Base-by-base conservation (phyloP, 2,888 invertebrate species). In the Caenorhabditis panamensis region DNA sequence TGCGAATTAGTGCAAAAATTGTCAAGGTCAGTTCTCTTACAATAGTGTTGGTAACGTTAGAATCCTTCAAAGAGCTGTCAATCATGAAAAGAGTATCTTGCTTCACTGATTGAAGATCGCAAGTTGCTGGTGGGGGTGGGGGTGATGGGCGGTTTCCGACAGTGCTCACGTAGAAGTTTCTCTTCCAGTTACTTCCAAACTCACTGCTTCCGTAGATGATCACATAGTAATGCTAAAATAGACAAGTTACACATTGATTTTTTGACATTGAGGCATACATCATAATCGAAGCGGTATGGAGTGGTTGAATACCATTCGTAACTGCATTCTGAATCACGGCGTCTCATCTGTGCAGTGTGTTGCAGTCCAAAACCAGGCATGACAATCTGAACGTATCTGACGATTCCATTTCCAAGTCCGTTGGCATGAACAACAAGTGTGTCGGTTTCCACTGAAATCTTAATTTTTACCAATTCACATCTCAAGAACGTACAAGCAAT, bases 1-100 rank as follows among this genome's bases (percentile, higher is more conserved):
- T n/a, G n/a, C n/a, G n/a, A n/a, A n/a, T n/a, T n/a, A n/a, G n/a
- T n/a, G n/a, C n/a, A n/a, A n/a, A n/a, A n/a, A n/a, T n/a, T n/a
- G n/a, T n/a, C n/a, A n/a, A n/a, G n/a, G n/a, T n/a, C n/a, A n/a
- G n/a, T n/a, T n/a, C n/a, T 2, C 64, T 41, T 20, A 80, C 82
- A 61, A 73, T 64, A 9, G 62, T 69, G 78, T 71, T 69, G 16
- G 71, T 78, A 11, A 51, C 26, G n/a, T 72, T 59, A 3, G 68
- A 20, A 13, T 66, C 56, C 31, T 79, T 80, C 31, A 80, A 16
- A 9, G 84, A 84, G n/a, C 82, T 79, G 59, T 88, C 88, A 54
- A 88, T 81, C 9, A 88, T 37, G 80, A 87, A 86, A 3, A 85
- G 56, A 9, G 85, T 84, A 53, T 88, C 88, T 49, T 83, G 84